phyloP scores from a whole-genome alignment of 2,797 vertebrate genomes.

The Eurystomus glaucurus region DNA sequence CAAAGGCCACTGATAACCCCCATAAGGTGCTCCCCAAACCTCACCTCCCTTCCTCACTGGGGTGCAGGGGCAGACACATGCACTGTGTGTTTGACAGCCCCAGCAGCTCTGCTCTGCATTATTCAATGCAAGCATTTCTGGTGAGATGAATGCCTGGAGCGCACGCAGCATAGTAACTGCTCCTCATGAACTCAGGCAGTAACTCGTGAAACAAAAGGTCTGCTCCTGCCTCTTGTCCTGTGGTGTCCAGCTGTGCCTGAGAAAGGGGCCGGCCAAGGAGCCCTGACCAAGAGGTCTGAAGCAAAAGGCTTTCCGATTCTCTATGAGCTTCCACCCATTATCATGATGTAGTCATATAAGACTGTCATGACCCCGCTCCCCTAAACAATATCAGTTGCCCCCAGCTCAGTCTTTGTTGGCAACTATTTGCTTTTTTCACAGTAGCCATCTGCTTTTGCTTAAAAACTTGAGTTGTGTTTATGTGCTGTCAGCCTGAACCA shows the following conservation, averaged over 20 bases:
- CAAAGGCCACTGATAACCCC: not conserved
- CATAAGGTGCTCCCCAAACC: not conserved
- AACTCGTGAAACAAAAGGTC: not conserved
- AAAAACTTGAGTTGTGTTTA: not conserved
- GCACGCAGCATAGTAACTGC: not conserved
- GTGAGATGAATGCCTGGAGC: not conserved
- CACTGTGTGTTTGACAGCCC: not conserved
- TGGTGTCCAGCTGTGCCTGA: not conserved
- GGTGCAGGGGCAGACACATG: not conserved
- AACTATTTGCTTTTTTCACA: not conserved
- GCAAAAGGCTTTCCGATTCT: not conserved
- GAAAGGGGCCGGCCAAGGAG: not conserved
- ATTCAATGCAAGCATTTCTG: not conserved
- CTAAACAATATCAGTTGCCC: not conserved
- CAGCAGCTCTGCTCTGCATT: not conserved
- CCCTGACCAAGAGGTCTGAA: not conserved
- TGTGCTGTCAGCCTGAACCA: not conserved
- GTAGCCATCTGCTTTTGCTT: not conserved
- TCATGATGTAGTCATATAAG: not conserved
- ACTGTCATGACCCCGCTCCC: not conserved
- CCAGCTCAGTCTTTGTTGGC: not conserved
- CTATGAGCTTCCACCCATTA: not conserved
- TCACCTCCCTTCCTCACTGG: not conserved
- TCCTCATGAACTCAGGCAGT: not conserved
- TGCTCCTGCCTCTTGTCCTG: not conserved